Percentiles rank a stretch among this genome's conserved stretches.
Evolutionary conservation across 53 echinoderm and acorn worm genomes (phyloP).

Genomic region (Zoroaster sp.): DNA sequence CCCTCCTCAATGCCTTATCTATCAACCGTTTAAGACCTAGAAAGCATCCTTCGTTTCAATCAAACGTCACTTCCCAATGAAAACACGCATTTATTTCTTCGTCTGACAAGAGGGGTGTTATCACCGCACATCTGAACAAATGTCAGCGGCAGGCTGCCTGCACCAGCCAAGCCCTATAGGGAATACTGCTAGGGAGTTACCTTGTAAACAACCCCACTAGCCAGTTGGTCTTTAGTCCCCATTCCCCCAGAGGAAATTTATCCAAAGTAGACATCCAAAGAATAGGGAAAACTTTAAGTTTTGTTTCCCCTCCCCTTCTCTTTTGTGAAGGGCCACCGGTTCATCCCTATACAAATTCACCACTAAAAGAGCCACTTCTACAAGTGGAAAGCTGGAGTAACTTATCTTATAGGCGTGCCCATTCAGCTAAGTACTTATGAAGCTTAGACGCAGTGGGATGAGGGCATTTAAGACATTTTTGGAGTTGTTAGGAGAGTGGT

Average conservation of each 20-base stretch:
- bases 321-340: neutral
- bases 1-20: neutral
- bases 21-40: neutral
- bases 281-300: neutral
- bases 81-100: slow-evolving; percentile 32
- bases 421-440: slow-evolving; percentile 11
- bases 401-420: neutral
- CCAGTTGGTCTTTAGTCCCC: neutral
- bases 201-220: neutral
- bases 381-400: neutral
- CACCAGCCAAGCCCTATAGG: neutral
- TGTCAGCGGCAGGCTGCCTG: neutral
- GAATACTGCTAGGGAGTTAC: neutral
- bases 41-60: neutral
- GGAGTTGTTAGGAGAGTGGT: neutral
- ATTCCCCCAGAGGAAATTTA: neutral
- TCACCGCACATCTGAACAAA: slow-evolving; percentile 24
- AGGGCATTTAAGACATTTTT: slow-evolving; percentile 5
- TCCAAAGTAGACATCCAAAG: neutral
- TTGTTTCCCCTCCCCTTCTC: neutral
- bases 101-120: neutral
- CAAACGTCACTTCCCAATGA: neutral
- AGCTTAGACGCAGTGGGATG: neutral
- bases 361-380: neutral
- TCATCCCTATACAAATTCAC: neutral